A percentile compares a stretch with the other conserved stretches of the same genome.
Conservation (phyloP, 2,797 vertebrate genomes). For the Remorina albescens region DNA sequence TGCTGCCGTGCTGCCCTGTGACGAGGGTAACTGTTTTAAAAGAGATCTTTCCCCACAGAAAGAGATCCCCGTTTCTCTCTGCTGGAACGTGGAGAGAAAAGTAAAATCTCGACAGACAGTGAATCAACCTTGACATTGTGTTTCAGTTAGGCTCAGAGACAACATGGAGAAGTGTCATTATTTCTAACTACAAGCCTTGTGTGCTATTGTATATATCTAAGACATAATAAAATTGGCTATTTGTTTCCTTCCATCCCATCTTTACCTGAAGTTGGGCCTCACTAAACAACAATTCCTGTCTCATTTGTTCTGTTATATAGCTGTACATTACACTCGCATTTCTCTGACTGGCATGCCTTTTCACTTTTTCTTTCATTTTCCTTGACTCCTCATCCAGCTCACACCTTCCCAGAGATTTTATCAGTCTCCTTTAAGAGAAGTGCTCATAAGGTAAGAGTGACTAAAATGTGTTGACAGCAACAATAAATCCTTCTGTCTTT, state of each 20-base stretch:
- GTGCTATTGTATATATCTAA: too few relatives aligned
- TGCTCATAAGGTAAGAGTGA: background rate
- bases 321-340: slow-evolving; percentile 4
- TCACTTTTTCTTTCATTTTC: slow-evolving; percentile 6
- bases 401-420: background rate
- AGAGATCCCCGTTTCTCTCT: too few relatives aligned
- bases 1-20: too few relatives aligned
- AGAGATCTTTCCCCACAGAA: too few relatives aligned
- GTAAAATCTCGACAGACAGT: background rate
- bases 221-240: slow-evolving; percentile 49
- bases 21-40: too few relatives aligned
- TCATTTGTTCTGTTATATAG: slow-evolving; percentile 40
- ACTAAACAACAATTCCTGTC: slow-evolving; percentile 54
- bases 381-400: background rate
- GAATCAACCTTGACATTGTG: background rate
- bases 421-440: background rate
- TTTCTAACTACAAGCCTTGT: too few relatives aligned
- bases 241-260: slow-evolving; percentile 43
- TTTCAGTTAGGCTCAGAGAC: too few relatives aligned
- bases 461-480: slow-evolving; percentile 19
- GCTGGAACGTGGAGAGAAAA: slow-evolving; percentile 4
- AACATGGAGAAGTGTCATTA: too few relatives aligned
- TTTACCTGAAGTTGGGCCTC: slow-evolving; percentile 11
- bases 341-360: slow-evolving; percentile 8
- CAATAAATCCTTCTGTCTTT: slow-evolving; percentile 45